Evolutionary conservation across 2,888 invertebrate species (phyloP), one percentile per base, ranked within the genome.

Genomic region (Pollenia amentaria): DNA sequence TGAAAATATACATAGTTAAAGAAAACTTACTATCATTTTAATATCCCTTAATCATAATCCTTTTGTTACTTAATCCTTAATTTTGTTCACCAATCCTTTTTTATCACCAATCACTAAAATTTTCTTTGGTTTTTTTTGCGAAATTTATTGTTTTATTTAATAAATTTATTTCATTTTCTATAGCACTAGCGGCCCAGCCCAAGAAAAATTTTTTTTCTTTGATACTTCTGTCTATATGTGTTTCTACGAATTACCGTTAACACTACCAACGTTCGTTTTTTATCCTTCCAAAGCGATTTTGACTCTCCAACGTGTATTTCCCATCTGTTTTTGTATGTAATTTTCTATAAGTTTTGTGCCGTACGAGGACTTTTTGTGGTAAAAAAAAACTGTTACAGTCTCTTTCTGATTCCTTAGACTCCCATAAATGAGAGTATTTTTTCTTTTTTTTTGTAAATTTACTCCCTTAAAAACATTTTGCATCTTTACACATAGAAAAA

Each of bases 151-250:
- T 55, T 80, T 77, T 53, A 70, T 72, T 85, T 62, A 46, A 67
- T 29, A 76, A 18, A 46, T 51, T 65, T 69, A 57, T 57, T 69
- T 18, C 12, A n/a, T 73, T 83, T 67, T 16, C 18, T 46, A 11
- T n/a, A n/a, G 16, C 46, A 72, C 64, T 82, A 64, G 64, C 72
- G 88, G 88, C 88, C 89, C 88, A 86, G 89, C 89, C 89, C 89
- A 89, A 89, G 87, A 88, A 84, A n/a, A 51, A 46, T 81, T 76
- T 75, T 81, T 83, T 82, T 67, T 16, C 70, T 18, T 29, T 70
- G 12, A 14, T 18, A 60, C 53, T 42, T 29, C 55, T 76, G 42
- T 70, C 72, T 84, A 79, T 77, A 77, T 69, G 77, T 81, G 51
- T 65, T 70, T 76, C 57, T 46, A 69, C 0, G 40, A 78, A 79